Evolutionary conservation across 2,113 vertebrate genomes (phyloP).

Genomic region (Zapornia atra): DNA sequence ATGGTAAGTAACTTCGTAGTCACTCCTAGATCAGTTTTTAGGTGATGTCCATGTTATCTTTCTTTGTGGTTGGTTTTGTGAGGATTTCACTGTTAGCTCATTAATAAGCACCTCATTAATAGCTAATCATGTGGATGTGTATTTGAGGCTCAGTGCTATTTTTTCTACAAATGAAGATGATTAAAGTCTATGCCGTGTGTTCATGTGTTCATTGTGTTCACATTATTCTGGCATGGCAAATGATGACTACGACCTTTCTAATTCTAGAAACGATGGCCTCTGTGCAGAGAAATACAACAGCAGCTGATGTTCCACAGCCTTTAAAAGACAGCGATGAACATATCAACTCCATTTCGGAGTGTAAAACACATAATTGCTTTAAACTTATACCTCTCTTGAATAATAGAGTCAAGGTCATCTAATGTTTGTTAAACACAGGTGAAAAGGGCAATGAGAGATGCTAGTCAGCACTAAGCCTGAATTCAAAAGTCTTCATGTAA

Average conservation of each 20-base stretch:
- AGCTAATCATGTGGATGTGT: background rate
- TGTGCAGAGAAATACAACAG: background rate
- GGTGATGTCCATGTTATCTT: background rate
- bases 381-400: background rate
- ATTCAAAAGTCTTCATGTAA: background rate
- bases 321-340: background rate
- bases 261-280: background rate
- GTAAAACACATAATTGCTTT: background rate
- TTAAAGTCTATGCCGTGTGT: background rate
- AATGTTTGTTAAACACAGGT: background rate
- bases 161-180: background rate
- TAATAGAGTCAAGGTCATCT: background rate
- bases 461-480: background rate
- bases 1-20: slow-evolving; percentile 81
- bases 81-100: background rate
- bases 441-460: background rate
- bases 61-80: background rate
- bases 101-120: background rate
- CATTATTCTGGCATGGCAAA: background rate
- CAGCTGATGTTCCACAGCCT: background rate
- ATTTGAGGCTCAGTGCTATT: background rate
- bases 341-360: background rate
- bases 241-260: background rate
- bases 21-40: background rate
- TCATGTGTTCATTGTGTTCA: background rate